Base-by-base conservation (phyloP, 2,888 invertebrate species). In the Agrochola lychnidis region DNA sequence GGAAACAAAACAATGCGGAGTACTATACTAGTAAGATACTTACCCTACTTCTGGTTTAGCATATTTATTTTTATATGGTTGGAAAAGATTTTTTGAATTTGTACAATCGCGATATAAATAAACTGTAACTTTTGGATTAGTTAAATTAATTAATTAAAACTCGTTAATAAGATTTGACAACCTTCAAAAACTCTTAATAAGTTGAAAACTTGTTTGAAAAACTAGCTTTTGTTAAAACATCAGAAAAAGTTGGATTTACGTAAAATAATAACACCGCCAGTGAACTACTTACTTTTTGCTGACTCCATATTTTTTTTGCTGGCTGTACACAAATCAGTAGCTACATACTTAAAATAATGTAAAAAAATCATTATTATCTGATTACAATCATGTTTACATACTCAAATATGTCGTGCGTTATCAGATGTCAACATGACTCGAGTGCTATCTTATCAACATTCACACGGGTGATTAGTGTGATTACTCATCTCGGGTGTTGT, bases 401-500 rank as follows among this genome's bases (percentile, higher is more conserved):
- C 7, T 61, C 62, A 56, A 45, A 30, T 61, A 67, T 56, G n/a
- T 57, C 36, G 19, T 25, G 14, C 16, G 61, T 62, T 68, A 79
- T 83, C 78, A 77, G 83, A 79, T 79, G 76, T 14, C 67, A 45
- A 53, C 82, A 68, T 7, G 57, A 16, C 6, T 25, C 42, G 36
- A n/a, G 16, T 30, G 51, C 9, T 64, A 72, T 59, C 45, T 78
- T 78, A 64, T 83, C 64, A 25, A 3, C n/a, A 45, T 4, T 70
- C 79, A 66, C 84, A 61, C 68, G 70, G 22, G 16, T 56, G 66
- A 70, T 70, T 70, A 80, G 70, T 19, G 16, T 56, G 66, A 70
- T 70, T 70, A 80, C 70, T 80, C 79, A 78, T 57, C 83, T 66
- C 69, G 5, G 30, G 40, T 64, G 73, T 51, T 66, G 72, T 42